These are phyloP conservation scores for Pseudolaguvia tuberculata DNA, from an alignment of 2,113 vertebrate species.

Conservation along the genomic window DNA sequence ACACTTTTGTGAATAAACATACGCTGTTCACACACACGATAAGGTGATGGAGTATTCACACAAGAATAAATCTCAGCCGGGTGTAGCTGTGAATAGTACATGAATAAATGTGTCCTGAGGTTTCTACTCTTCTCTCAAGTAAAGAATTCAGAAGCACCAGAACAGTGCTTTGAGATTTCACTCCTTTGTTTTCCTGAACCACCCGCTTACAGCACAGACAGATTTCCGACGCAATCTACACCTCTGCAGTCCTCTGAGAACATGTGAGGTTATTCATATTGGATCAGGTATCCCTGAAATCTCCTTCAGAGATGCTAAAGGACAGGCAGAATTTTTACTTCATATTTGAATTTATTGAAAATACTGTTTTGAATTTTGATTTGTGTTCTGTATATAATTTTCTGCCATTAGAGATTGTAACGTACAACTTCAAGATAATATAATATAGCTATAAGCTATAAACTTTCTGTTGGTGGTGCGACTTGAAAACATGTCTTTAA, in stretches of 20 bases:
- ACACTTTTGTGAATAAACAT: not conserved
- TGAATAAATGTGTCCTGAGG: not conserved
- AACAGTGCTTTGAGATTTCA: not conserved
- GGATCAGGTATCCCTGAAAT: not conserved
- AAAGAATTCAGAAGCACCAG: constrained; percentile 3
- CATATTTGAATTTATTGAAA: not conserved
- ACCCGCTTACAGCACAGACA: not conserved
- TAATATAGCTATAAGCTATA: too few species aligned
- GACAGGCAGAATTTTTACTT: constrained; percentile 5
- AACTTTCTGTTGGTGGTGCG: too few species aligned
- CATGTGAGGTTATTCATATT: constrained; percentile 17
- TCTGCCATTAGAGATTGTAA: too few species aligned
- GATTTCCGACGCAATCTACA: constrained; percentile 22
- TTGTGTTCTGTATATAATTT: not conserved
- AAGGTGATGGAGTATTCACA: not conserved
- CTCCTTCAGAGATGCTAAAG: not conserved
- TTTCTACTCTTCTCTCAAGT: not conserved
- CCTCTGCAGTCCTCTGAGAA: constrained; percentile 19
- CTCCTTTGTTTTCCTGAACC: constrained; percentile 9
- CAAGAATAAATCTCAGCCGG: not conserved
- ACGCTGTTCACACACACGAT: not conserved
- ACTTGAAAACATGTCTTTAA: too few species aligned
- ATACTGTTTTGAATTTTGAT: not conserved
- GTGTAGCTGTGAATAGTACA: constrained; percentile 10
- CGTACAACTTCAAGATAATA: too few species aligned